Evolutionary conservation across 2,113 vertebrate species (phyloP), one percentile per base, ranked within the genome.

Genomic region (Lucifuga dentata): DNA sequence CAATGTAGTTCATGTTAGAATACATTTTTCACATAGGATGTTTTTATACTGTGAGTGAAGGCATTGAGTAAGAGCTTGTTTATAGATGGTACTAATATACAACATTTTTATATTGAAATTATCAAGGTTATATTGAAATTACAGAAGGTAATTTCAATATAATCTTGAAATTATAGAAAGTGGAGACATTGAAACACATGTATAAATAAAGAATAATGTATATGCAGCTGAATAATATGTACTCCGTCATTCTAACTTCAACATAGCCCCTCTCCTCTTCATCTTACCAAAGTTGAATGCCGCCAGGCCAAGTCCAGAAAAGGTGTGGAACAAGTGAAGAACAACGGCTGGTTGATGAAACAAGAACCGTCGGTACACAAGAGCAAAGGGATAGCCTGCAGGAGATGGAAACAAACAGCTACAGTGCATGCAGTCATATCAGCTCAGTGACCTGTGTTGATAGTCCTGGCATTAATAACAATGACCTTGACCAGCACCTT

Each of bases 261-360:
- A 29, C 9, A 23, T 13, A 39, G 4, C 11, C 11, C 36, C 9
- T 3, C 15, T 5, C 5, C 19, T 16, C 40, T 56, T 66, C 24
- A n/a, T 89, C 97, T 95, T 86, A 99, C 97, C 97, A 74, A 99
- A 99, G 89, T 99, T 99, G 91, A 98, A 99, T 64, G 95, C 95
- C 43, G 96, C 96, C 56, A 99, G 93, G 24, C 93, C 95, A 78
- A 99, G 90, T 78, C 97, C 97, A 1, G 95, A 94, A 29, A 96
- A 44, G 5, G 92, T 58, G 49, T 98, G 95, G 93, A 96, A 98
- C 70, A 97, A 86, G 63, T 99, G 96, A 78, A 96, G 83, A 80
- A 96, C 91, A 84, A 93, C 93, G 83, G 93, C 73, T n/a, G 95
- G 88, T 89, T 95, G 94, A 90, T 95, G 84, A 92, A 97, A 98